Percentiles rank a stretch among this genome's conserved stretches.
Evolutionary conservation across 2,797 vertebrate species (phyloP).

Genomic region (Leucoraja ocellata): DNA sequence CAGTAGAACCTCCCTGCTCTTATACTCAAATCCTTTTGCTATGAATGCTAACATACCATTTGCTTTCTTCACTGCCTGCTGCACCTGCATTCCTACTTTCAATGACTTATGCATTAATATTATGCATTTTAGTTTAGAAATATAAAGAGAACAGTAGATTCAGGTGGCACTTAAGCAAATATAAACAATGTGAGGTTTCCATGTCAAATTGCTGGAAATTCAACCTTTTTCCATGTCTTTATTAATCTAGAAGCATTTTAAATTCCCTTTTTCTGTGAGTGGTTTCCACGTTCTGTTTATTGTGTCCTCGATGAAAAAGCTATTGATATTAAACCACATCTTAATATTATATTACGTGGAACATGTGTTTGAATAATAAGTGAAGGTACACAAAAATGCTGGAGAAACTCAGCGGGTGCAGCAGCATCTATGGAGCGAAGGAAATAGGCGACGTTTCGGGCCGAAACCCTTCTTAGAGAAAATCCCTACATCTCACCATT

Average conservation of each 20-base stretch:
- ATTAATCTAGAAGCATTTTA: background rate
- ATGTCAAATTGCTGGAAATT: background rate
- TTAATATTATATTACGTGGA: background rate
- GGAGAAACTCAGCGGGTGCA: too few species aligned
- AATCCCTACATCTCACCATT: background rate
- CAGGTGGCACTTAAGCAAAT: background rate
- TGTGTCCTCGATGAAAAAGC: background rate
- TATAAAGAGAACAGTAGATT: background rate
- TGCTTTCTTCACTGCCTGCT: too few species aligned
- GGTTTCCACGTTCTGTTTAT: slow-evolving; percentile 30
- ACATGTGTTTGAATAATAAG: background rate
- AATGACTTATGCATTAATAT: background rate
- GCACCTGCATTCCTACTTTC: too few species aligned
- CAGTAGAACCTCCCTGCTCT: too few species aligned
- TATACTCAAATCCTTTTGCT: too few species aligned
- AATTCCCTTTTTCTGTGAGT: too few species aligned
- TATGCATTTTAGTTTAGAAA: background rate
- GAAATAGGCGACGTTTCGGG: too few species aligned
- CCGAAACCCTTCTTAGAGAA: background rate
- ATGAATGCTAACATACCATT: too few species aligned
- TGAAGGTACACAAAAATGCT: too few species aligned
- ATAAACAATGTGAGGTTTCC: background rate
- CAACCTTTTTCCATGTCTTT: too few species aligned
- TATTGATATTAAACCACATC: background rate
- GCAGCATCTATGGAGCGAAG: too few species aligned